Evolutionary conservation across 2,113 vertebrate genomes (phyloP), one percentile per base, ranked within the genome.

Genomic region (Chamaetylas fuelleborni): DNA sequence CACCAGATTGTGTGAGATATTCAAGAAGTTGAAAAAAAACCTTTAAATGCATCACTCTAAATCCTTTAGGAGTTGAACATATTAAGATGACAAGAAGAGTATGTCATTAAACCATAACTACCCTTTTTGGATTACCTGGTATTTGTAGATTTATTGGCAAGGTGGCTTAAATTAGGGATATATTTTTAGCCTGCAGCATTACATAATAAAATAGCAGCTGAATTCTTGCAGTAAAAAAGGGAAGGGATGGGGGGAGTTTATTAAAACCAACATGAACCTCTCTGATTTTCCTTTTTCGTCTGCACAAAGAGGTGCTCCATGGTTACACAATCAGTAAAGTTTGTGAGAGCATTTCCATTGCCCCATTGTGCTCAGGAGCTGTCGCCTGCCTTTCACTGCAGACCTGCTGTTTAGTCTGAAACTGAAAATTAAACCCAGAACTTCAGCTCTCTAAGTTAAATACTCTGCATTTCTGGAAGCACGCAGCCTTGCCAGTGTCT

Each of bases 371-470:
- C 74, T 95, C 85, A 51, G 87, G 86, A 95, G 81, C 81, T 42
- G 8, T 88, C 56, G 53, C 72, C 85, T 96, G 78, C 93, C 86
- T 95, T 93, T 92, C 11, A 6, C 85, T 92, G 71, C 88, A 97
- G 94, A 96, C 92, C 81, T 71, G 90, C 93, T 98, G 93, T 97
- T 97, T 97, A 97, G 93, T 97, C 97, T 97, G 95, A 96, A 96
- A 85, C 87, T 86, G 93, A 89, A 97, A 97, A 97, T 97, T 94
- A 97, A 98, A 97, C 86, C 91, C 95, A 95, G 96, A 97, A 85
- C 86, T 95, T 96, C 76, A 66, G 89, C 89, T 92, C 83, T 95
- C 71, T 51, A n/a, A 81, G 56, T 96, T 94, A 86, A 96, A 89
- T 94, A 40, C 56, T 82, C 23, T 64, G 60, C 67, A 38, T 96